A percentile compares a stretch with the other conserved stretches of the same genome.
Evolutionary conservation across 2,888 invertebrate species (phyloP).

Genomic region (Dynastes maya): DNA sequence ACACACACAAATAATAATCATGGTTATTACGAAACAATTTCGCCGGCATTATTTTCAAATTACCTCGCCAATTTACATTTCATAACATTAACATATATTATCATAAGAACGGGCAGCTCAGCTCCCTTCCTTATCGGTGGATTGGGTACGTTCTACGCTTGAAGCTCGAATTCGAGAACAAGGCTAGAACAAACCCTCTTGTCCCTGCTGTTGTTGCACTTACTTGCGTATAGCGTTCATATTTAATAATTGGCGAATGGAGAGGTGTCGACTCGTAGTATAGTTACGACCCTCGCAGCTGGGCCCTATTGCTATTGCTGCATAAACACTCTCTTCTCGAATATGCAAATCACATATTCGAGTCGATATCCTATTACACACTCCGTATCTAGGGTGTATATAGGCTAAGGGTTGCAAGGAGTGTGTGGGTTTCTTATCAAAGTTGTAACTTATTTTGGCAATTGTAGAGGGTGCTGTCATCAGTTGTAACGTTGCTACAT

Average conservation of each 20-base stretch:
- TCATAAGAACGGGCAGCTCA: slow-evolving; percentile 53
- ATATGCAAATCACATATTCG: slow-evolving; percentile 62
- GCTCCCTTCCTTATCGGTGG: slow-evolving; percentile 16
- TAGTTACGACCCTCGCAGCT: slow-evolving; percentile 65
- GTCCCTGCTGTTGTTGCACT: not conserved
- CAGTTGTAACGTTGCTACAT: no score
- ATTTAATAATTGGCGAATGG: slow-evolving; percentile 64
- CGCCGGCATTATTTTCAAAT: slow-evolving; percentile 48
- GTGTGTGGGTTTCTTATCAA: slow-evolving; percentile 12
- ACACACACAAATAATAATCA: slow-evolving; percentile 43
- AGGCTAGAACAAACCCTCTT: not conserved
- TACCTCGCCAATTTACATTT: slow-evolving; percentile 54
- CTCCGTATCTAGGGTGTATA: not conserved
- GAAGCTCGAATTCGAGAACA: not conserved
- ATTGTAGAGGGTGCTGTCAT: not conserved
- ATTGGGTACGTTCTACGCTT: not conserved
- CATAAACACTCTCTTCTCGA: slow-evolving; percentile 63
- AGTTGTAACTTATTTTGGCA: not conserved
- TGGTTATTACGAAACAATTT: slow-evolving; percentile 49
- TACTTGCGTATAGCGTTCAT: slow-evolving; percentile 54
- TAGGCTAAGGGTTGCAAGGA: slow-evolving; percentile 20
- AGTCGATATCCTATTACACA: slow-evolving; percentile 47
- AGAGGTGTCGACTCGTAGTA: slow-evolving; percentile 62
- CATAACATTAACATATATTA: slow-evolving; percentile 57
- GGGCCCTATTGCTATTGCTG: slow-evolving; percentile 61